Base-by-base conservation (phyloP, 2,113 vertebrate species). In the Podarcis muralis region DNA sequence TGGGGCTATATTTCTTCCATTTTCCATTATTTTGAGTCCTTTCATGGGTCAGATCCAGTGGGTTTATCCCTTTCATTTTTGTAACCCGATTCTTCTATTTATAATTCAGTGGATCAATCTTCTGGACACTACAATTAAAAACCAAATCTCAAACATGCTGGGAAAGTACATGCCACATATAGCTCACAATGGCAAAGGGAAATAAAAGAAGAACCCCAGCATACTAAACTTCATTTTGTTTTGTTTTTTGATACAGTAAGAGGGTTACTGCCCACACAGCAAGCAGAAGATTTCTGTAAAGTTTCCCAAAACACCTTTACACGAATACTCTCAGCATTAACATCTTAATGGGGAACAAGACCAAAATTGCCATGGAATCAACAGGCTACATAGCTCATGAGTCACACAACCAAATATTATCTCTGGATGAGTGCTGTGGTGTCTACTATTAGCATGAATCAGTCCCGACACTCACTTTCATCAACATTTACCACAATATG, bases 41-140 rank as follows among this genome's bases (percentile, higher is more conserved):
- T 53, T 75, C n/a, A 18, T 13, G 40, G 66, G 1, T 2, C n/a
- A 7, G 35, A 20, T 32, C 30, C 5, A 77, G 76, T 9, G 57
- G 69, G 23, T 62, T 37, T 37, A 81, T 84, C 87, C 32, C 86
- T 85, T 32, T 79, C 76, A n/a, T 4, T 88, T 59, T 65, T 86
- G 12, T 40, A 86, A 30, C 0, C 0, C 81, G 25, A 85, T 90
- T 71, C 92, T 93, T 80, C 83, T 62, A 90, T 83, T 72, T 82
- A 88, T 74, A 85, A 43, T 79, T 59, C 79, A 81, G 0, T 48
- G 40, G 32, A 83, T 53, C 43, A 9, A n/a, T 71, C 30, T 76
- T 76, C 43, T 43, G 25, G 35, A 5, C 32, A 62, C 12, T 7
- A 27, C 15, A 77, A 25, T 16, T 77, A 77, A 77, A 22, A 3